A percentile compares a stretch with the other conserved stretches of the same genome.
phyloP scores from a whole-genome alignment of 2,888 invertebrate species.

The Kryphioiulus occultus region DNA sequence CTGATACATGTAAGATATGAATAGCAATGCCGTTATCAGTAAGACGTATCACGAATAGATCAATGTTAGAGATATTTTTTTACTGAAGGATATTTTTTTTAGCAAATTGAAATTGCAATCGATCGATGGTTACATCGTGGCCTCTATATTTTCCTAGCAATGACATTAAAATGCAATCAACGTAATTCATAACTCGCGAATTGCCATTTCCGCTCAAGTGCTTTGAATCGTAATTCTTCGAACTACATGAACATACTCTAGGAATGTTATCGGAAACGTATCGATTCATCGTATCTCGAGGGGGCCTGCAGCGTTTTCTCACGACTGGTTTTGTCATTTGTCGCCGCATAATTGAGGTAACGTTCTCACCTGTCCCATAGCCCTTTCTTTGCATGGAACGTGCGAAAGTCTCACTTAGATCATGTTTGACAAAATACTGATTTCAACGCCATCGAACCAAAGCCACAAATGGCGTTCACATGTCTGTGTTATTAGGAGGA shows the following conservation, averaged over 20 bases:
- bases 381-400: neutral
- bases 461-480: neutral
- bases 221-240: neutral
- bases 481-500: neutral
- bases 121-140: no score
- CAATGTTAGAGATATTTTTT: no score
- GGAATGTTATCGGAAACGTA: neutral
- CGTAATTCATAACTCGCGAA: neutral
- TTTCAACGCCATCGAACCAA: neutral
- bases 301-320: neutral
- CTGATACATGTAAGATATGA: no score
- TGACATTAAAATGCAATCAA: no score
- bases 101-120: no score
- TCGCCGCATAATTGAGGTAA: neutral
- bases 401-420: neutral
- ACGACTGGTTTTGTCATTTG: neutral
- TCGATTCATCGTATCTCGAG: neutral
- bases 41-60: no score
- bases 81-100: no score
- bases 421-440: neutral
- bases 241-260: no score
- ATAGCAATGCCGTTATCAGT: no score
- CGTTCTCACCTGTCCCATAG: neutral
- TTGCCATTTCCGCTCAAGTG: neutral
- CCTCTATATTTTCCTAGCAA: no score